Conservation (phyloP, 2,797 vertebrate genomes). For the Muscicapa striata region DNA sequence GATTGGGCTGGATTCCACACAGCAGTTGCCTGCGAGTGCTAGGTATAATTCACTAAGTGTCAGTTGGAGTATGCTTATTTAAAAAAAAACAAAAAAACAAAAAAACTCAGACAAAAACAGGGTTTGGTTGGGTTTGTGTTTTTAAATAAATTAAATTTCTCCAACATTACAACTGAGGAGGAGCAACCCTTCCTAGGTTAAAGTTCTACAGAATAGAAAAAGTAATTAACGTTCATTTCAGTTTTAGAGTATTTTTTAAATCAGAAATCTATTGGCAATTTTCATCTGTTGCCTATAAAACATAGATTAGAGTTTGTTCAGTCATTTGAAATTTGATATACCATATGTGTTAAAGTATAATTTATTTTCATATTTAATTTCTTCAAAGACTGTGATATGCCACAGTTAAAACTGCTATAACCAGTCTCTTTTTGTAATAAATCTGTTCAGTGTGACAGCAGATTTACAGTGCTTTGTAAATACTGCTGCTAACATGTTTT, state of each 20-base stretch:
- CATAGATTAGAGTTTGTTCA: not conserved
- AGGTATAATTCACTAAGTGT: not conserved
- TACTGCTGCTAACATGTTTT: not conserved
- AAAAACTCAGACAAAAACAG: not conserved
- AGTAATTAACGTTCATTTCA: not conserved
- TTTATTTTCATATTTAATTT: not conserved
- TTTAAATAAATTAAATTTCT: not conserved
- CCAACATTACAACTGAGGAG: not conserved
- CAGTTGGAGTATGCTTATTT: not conserved
- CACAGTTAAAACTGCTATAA: not conserved
- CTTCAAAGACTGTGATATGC: not conserved
- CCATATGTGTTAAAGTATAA: not conserved
- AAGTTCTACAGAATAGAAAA: not conserved
- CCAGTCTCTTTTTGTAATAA: not conserved
- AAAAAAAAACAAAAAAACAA: not conserved
- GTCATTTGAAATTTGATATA: not conserved
- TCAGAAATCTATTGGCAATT: not conserved
- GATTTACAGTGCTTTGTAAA: not conserved
- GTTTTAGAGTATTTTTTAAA: not conserved
- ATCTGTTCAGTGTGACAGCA: not conserved
- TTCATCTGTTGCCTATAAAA: not conserved
- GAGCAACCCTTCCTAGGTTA: not conserved
- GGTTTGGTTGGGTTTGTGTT: not conserved
- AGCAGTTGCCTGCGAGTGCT: not conserved
- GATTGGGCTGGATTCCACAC: constrained; percentile 30